Conservation (phyloP, 2,113 vertebrate genomes). For the Pollimyrus isidori region DNA sequence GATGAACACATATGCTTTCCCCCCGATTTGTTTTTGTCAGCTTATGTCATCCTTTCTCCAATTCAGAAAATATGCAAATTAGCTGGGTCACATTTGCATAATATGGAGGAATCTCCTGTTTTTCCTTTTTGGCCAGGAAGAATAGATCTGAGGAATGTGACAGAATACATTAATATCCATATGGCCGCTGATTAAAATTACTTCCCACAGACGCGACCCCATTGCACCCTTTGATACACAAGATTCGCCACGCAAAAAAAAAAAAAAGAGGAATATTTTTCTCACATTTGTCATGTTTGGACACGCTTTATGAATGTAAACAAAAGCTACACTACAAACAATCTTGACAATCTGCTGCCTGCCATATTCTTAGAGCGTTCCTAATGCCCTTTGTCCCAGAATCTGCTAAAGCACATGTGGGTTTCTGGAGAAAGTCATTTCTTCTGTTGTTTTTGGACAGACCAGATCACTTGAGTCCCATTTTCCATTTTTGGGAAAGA, state of each 20-base stretch:
- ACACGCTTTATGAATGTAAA: not conserved
- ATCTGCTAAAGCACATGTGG: not conserved
- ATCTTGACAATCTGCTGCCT: not conserved
- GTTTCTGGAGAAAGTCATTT: not conserved
- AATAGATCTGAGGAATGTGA: not conserved
- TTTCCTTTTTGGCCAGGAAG: conserved; percentile 26
- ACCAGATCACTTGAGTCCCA: not conserved
- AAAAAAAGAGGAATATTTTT: not conserved
- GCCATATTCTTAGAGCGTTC: too few relatives aligned
- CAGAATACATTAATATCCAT: conserved; percentile 13
- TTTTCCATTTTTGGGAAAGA: not conserved
- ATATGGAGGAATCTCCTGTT: conserved; percentile 19
- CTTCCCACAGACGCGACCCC: not conserved
- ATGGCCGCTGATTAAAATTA: not conserved
- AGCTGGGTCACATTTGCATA: conserved; percentile 18
- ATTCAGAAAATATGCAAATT: conserved; percentile 15
- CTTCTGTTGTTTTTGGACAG: not conserved
- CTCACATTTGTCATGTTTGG: not conserved
- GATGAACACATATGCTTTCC: not conserved
- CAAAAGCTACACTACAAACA: not conserved
- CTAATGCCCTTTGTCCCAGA: not conserved
- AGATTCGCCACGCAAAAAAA: not conserved
- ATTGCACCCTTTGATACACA: not conserved
- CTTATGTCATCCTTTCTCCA: conserved; percentile 17
- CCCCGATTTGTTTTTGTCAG: conserved; percentile 8